phyloP scores from a whole-genome alignment of 35 echinoderm and acorn worm species.

The Hemicentrotus pulcherrimus region DNA sequence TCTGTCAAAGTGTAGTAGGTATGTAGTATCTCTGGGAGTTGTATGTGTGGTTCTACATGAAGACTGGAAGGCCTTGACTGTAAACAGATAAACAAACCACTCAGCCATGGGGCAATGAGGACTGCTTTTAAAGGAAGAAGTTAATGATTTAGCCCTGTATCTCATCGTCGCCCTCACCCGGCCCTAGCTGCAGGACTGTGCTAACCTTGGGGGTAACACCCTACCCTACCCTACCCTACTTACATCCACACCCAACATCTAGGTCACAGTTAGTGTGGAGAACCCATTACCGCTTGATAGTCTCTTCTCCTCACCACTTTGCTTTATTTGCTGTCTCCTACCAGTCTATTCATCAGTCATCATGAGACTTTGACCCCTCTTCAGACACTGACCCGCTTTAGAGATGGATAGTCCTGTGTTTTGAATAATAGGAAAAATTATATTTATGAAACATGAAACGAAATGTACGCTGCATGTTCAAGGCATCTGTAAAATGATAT shows the following conservation, averaged over 20 bases:
- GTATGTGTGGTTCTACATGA: not conserved
- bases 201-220: constrained; percentile 18
- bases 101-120: not conserved
- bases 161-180: not conserved
- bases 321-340: not conserved
- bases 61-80: not conserved
- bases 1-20: too few relatives aligned
- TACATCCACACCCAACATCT: not conserved
- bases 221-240: constrained; percentile 1
- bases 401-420: too few relatives aligned
- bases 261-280: constrained; percentile 40
- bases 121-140: not conserved
- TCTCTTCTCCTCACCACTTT: not conserved
- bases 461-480: too few relatives aligned
- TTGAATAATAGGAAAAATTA: too few relatives aligned
- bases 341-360: not conserved
- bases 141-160: not conserved
- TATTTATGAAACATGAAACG: too few relatives aligned
- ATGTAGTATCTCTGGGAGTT: not conserved
- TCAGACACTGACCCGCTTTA: not conserved
- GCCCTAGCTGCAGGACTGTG: not conserved
- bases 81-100: not conserved
- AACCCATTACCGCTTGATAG: constrained; percentile 1
- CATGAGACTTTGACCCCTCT: not conserved
- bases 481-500: too few relatives aligned